A percentile compares a stretch with the other conserved stretches of the same genome.
These are phyloP conservation scores for Lathamus discolor DNA, from an alignment of 2,113 vertebrate genomes.

Conservation along the genomic window DNA sequence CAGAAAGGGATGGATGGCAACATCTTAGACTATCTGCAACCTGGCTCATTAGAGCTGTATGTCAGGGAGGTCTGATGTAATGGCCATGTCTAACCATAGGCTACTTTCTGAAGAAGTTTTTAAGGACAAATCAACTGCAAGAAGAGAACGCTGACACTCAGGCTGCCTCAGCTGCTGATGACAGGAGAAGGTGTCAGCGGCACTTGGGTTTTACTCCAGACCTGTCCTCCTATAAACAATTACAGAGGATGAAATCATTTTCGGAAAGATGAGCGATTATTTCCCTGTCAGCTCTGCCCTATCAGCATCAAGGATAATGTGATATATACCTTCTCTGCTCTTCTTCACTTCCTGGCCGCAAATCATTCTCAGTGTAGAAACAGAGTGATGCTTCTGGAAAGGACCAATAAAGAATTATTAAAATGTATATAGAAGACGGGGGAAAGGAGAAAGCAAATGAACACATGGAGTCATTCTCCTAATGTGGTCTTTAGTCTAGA, in stretches of 20 bases:
- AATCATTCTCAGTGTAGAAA: background rate
- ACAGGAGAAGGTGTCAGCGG: background rate
- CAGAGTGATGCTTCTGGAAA: conserved; percentile 7
- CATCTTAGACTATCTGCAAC: background rate
- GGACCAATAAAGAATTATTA: background rate
- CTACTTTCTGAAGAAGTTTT: conserved; percentile 1
- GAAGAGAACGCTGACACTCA: background rate
- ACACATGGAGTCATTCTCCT: background rate
- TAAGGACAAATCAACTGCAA: background rate
- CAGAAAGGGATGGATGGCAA: background rate
- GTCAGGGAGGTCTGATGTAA: conserved; percentile 14
- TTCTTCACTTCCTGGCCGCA: background rate
- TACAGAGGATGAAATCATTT: background rate
- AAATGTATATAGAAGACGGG: background rate
- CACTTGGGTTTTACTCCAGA: background rate
- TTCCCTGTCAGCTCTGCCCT: background rate
- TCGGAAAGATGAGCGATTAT: background rate
- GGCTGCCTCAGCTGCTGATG: background rate
- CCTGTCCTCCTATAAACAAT: conserved; percentile 11
- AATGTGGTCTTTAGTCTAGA: background rate
- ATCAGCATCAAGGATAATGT: background rate
- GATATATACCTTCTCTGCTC: background rate
- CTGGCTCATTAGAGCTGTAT: background rate
- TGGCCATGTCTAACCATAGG: background rate
- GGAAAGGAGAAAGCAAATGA: background rate